Conservation (phyloP, 2,888 invertebrate genomes). For the Cryptophagus acutangulus region DNA sequence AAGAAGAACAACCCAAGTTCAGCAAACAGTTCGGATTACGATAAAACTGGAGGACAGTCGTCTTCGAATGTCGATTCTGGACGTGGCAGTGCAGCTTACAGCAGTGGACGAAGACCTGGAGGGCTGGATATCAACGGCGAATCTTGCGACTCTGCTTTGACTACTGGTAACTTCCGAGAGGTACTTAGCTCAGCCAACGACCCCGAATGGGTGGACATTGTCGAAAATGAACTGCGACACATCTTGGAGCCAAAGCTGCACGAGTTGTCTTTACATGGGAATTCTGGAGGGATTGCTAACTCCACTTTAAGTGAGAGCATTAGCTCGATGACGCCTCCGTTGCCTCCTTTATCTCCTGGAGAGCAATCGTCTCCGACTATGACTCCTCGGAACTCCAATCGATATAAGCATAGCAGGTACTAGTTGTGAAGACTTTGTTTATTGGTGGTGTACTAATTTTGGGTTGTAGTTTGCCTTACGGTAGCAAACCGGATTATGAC, state of each 20-base stretch:
- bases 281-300: conserved; percentile 55
- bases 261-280: conserved; percentile 54
- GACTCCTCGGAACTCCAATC: conserved; percentile 46
- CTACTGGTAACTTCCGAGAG: conserved; percentile 31
- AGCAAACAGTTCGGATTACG: conserved; percentile 67
- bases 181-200: conserved; percentile 53
- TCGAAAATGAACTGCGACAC: conserved; percentile 72
- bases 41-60: conserved; percentile 69
- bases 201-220: conserved; percentile 76
- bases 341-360: conserved; percentile 70
- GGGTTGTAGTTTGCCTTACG: conserved; percentile 58
- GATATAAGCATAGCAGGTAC: conserved; percentile 48
- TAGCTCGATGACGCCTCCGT: conserved; percentile 70
- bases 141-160: conserved; percentile 51
- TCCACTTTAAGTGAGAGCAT: conserved; percentile 63
- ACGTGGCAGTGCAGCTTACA: conserved; percentile 74
- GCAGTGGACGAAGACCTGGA: conserved; percentile 61
- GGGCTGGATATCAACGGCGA: conserved; percentile 56
- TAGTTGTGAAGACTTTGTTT: no score
- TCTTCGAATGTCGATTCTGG: conserved; percentile 73
- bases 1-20: conserved; percentile 54
- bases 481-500: conserved; percentile 57
- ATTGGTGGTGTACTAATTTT: no score
- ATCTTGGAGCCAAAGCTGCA: conserved; percentile 71
- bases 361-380: conserved; percentile 50